Conservation (phyloP, 2,888 invertebrate species). For the Nemotelus nigrinus region DNA sequence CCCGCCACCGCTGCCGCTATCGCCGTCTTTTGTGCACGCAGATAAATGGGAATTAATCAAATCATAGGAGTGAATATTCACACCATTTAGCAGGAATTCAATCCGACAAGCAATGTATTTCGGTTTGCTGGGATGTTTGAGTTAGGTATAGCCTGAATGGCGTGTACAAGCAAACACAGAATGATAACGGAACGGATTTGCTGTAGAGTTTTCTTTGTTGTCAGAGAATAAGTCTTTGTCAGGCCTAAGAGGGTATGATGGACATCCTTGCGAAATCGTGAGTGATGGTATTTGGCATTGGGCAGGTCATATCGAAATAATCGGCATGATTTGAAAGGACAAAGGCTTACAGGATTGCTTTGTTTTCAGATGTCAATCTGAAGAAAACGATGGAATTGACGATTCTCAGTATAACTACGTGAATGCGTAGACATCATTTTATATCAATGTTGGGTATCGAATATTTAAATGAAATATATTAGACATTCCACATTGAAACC, state of each 20-base stretch:
- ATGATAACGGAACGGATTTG: slow-evolving; percentile 17
- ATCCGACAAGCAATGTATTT: slow-evolving; percentile 53
- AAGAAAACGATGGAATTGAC: too few species aligned
- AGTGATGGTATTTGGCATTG: too few species aligned
- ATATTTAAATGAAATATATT: too few species aligned
- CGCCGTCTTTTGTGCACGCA: slow-evolving; percentile 43
- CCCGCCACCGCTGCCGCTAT: neutral
- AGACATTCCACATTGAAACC: too few species aligned
- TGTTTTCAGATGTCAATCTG: neutral
- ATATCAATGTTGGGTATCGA: too few species aligned
- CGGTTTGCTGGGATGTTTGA: slow-evolving; percentile 25
- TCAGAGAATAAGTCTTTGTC: slow-evolving; percentile 17
- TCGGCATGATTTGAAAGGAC: neutral
- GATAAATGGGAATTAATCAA: slow-evolving; percentile 52
- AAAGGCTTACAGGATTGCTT: neutral
- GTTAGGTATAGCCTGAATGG: neutral
- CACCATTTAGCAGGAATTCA: slow-evolving; percentile 56
- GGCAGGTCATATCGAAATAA: neutral
- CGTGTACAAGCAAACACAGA: neutral
- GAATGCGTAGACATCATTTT: too few species aligned
- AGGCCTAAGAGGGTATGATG: neutral
- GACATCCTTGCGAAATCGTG: neutral
- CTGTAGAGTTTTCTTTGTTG: slow-evolving; percentile 4
- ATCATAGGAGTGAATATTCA: slow-evolving; percentile 51
- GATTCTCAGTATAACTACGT: too few species aligned